Percentiles rank a stretch among this genome's conserved stretches.
These are phyloP conservation scores for Brachyistius frenatus DNA, from an alignment of 2,113 vertebrate species.

Conservation along the genomic window DNA sequence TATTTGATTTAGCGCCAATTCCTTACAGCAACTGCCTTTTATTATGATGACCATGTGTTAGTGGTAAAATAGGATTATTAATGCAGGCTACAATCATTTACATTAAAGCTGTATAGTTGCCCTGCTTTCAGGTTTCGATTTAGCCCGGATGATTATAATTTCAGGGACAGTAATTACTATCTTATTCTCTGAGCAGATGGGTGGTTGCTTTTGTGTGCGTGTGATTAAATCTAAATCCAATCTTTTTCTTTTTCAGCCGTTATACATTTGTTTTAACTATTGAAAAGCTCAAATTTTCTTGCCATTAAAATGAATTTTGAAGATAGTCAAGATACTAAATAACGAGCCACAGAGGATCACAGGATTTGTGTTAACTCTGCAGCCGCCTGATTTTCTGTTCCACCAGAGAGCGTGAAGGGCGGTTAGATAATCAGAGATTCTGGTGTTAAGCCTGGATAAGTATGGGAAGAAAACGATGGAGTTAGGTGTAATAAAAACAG, in stretches of 20 bases:
- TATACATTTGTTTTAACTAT: background rate
- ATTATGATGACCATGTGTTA: constrained; percentile 3
- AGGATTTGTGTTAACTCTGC: constrained; percentile 23
- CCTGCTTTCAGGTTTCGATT: constrained; percentile 47
- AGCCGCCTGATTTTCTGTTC: constrained; percentile 2
- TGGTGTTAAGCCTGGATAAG: constrained; percentile 17
- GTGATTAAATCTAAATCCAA: constrained; percentile 46
- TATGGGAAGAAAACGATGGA: background rate
- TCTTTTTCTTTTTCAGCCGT: background rate
- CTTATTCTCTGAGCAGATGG: background rate
- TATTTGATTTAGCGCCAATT: background rate
- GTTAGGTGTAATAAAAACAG: constrained; percentile 16
- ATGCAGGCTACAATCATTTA: constrained; percentile 25
- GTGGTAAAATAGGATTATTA: background rate
- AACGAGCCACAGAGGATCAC: constrained; percentile 17
- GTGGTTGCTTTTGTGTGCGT: background rate
- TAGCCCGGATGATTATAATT: constrained; percentile 41
- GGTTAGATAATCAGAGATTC: constrained; percentile 1
- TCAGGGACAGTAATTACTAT: constrained; percentile 33
- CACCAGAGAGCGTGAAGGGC: constrained; percentile 21
- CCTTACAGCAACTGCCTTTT: background rate
- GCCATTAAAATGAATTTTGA: background rate
- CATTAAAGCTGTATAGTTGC: constrained; percentile 13
- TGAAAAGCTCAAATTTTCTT: background rate
- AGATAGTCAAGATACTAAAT: background rate